These are phyloP conservation scores for Centropus bengalensis DNA, from an alignment of 2,113 vertebrate species.

Conservation along the genomic window DNA sequence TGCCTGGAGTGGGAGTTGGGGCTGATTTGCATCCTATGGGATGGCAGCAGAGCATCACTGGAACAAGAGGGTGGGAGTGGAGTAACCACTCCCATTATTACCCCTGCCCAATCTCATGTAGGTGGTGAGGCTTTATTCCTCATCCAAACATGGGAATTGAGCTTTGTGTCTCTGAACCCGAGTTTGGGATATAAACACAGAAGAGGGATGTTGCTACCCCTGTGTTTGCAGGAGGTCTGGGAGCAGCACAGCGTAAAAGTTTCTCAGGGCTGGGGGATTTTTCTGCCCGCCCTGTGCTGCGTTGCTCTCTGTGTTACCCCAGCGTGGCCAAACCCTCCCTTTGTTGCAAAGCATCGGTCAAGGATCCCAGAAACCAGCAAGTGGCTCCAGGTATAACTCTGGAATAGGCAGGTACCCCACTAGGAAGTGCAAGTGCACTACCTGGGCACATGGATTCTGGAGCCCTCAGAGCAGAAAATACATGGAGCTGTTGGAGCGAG, in stretches of 20 bases:
- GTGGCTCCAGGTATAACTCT: neutral
- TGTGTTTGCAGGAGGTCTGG: fast-evolving
- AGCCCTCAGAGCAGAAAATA: too few species aligned
- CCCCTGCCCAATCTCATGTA: fast-evolving
- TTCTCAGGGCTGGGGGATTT: fast-evolving
- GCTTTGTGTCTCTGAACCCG: neutral
- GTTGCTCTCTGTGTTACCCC: neutral
- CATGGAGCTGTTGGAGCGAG: too few species aligned
- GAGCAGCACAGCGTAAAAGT: neutral
- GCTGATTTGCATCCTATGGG: fast-evolving
- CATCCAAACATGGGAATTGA: fast-evolving
- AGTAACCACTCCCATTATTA: fast-evolving
- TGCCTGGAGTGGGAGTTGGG: fast-evolving
- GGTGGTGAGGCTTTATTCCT: neutral
- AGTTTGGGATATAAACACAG: fast-evolving
- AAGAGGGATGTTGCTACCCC: fast-evolving
- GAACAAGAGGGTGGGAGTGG: neutral
- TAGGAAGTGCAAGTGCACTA: neutral
- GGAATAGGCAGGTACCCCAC: fast-evolving
- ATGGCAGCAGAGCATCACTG: fast-evolving
- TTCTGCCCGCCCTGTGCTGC: fast-evolving
- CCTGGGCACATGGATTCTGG: fast-evolving
- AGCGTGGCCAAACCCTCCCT: neutral
- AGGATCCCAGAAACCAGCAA: fast-evolving
- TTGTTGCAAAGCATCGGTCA: fast-evolving